These are phyloP conservation scores for Bostrychus sinensis DNA, from an alignment of 2,113 vertebrate species.

Conservation along the genomic window DNA sequence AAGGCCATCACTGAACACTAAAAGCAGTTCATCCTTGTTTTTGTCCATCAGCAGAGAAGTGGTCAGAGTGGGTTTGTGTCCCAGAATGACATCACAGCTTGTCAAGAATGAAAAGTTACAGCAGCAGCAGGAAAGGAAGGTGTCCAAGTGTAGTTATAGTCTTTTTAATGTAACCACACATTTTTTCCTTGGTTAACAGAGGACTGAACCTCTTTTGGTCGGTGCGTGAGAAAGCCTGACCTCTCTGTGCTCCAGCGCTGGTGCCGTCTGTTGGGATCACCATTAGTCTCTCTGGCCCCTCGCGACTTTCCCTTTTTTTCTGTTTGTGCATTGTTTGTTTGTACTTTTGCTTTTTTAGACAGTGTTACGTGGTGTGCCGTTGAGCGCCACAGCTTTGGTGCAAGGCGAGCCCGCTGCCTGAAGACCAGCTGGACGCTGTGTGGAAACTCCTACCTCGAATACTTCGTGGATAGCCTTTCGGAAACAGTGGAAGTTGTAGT, in stretches of 20 bases:
- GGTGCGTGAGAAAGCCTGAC: slow-evolving; percentile 23
- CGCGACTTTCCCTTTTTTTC: slow-evolving; percentile 32
- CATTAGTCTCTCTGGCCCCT: slow-evolving; percentile 59
- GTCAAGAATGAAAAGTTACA: slow-evolving; percentile 46
- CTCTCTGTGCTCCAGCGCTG: slow-evolving; percentile 32
- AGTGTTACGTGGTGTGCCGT: slow-evolving; percentile 91
- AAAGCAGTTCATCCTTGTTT: slow-evolving; percentile 35
- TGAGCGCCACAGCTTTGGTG: slow-evolving; percentile 92
- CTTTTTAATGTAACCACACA: slow-evolving; percentile 33
- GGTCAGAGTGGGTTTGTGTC: slow-evolving; percentile 40
- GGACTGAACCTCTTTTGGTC: slow-evolving; percentile 46
- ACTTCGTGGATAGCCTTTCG: slow-evolving; percentile 99
- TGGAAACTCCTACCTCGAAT: slow-evolving; percentile 94
- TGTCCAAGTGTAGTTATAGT: slow-evolving; percentile 38
- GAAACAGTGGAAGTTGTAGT: slow-evolving; percentile 99
- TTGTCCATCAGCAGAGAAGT: slow-evolving; percentile 55
- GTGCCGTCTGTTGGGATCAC: slow-evolving; percentile 49
- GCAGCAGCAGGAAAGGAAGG: slow-evolving; percentile 38
- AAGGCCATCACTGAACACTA: slow-evolving; percentile 76
- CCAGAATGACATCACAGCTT: slow-evolving; percentile 50
- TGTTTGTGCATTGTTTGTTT: slow-evolving; percentile 44
- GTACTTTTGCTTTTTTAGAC: slow-evolving; percentile 79
- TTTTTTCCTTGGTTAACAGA: slow-evolving; percentile 44
- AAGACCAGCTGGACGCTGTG: slow-evolving; percentile 81
- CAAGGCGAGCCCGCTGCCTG: slow-evolving; percentile 85